Base-by-base conservation (phyloP, 2,888 invertebrate genomes). In the Latrodectus hesperus region DNA sequence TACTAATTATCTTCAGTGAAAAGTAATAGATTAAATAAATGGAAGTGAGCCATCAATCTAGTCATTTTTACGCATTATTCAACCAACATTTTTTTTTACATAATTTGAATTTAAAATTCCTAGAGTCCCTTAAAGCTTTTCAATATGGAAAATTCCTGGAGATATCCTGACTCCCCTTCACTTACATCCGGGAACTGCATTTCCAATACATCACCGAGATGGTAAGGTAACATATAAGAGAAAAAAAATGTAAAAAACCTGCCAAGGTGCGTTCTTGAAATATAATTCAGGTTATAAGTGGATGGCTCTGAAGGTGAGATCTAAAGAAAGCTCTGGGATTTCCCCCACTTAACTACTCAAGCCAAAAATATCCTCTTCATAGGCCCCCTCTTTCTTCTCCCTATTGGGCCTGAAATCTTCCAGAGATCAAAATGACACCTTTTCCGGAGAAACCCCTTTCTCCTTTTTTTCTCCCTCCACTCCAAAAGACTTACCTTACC, bases 281-380 rank as follows among this genome's bases (percentile, higher is more conserved):
- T 81, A 73, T 82, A 71, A 78, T 60, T 72, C 84, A 72, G 52
- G 78, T 73, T 51, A 26, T 70, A 70, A 80, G 70, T 22, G 60
- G 76, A 68, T 52, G 68, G 67, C 67, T 38, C 38, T 22, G 64
- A 49, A 67, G 83, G 77, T 22, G 71, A 26, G 26, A 70, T 55
- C 72, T 79, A 79, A 79, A 38, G 38, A 74, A 85, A 79, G 85
- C 86, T 77, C 67, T 67, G 75, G 86, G 81, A 81, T 87, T 87
- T 87, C 86, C 81, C 72, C 86, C 86, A 87, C 86, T 87, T 87
- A 87, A 87, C 86, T 87, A 82, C 86, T 87, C 86, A 87, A 87
- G 86, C 81, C 86, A 81, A 81, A 81, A 82, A 87, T 87, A 87
- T 87, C 81, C 77, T 72, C 77, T 81, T 53, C 64, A 65, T 49